phyloP scores from a whole-genome alignment of 2,888 invertebrate species.

The Ferrisia virgata region DNA sequence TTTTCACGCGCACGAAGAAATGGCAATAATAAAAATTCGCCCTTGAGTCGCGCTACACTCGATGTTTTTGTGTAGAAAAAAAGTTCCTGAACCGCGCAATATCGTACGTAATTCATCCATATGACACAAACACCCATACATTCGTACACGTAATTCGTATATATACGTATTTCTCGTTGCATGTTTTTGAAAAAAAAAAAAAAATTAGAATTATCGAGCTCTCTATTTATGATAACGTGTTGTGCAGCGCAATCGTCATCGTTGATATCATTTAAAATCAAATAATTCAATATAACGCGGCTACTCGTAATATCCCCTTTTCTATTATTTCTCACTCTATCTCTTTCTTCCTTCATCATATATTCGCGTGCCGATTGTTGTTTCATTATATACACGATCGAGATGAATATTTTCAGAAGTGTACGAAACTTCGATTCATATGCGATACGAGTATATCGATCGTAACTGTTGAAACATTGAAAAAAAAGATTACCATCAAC shows the following conservation, averaged over 20 bases:
- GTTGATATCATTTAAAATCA: background rate
- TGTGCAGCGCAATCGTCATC: background rate
- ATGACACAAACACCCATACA: background rate
- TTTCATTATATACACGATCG: too few relatives aligned
- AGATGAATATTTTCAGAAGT: too few relatives aligned
- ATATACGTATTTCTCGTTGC: background rate
- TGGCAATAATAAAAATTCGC: background rate
- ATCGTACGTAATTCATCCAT: too few relatives aligned
- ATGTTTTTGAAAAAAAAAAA: background rate
- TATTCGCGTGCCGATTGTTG: too few relatives aligned
- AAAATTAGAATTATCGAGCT: background rate
- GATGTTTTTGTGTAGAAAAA: background rate
- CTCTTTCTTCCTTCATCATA: too few relatives aligned
- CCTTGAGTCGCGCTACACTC: background rate
- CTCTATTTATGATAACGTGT: background rate
- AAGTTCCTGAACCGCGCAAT: background rate
- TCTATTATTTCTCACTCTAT: too few relatives aligned
- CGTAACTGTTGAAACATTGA: too few relatives aligned
- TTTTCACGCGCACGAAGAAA: background rate
- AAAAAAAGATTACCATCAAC: too few relatives aligned
- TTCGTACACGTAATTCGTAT: background rate
- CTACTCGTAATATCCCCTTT: too few relatives aligned
- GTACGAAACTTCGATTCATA: too few relatives aligned
- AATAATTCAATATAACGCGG: background rate
- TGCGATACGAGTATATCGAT: too few relatives aligned